Percentiles rank a stretch among this genome's conserved stretches.
These are phyloP conservation scores for Miltochrista miniata DNA, from an alignment of 2,888 invertebrate genomes.

Conservation along the genomic window DNA sequence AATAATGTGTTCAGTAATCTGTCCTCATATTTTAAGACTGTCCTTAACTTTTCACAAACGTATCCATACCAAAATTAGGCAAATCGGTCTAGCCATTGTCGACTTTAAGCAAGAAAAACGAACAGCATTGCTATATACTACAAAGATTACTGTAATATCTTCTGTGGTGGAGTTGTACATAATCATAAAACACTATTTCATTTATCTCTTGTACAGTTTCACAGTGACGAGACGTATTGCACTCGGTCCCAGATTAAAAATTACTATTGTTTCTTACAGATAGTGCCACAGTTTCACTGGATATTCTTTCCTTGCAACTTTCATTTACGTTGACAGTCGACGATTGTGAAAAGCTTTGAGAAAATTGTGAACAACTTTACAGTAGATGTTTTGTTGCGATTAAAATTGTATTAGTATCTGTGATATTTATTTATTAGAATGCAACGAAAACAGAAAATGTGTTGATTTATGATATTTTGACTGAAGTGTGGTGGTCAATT, in stretches of 20 bases:
- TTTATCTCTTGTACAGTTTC: conserved; percentile 25
- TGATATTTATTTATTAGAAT: not conserved
- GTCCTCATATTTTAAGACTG: no score
- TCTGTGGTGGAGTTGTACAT: no score
- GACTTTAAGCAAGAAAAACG: no score
- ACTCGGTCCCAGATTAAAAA: conserved; percentile 45
- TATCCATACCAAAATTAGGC: no score
- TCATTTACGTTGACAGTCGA: conserved; percentile 18
- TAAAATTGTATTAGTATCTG: not conserved
- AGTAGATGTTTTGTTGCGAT: not conserved
- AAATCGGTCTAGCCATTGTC: no score
- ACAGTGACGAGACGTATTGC: conserved; percentile 40
- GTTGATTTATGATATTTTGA: no score
- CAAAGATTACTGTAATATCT: no score
- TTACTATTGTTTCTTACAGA: conserved; percentile 35
- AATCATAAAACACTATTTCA: not conserved
- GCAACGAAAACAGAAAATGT: no score
- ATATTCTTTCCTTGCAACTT: conserved; percentile 11
- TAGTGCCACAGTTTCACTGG: conserved; percentile 12
- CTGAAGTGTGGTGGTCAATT: no score
- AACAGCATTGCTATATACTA: no score
- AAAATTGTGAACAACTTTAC: not conserved
- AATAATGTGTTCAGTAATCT: no score
- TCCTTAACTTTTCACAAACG: no score
- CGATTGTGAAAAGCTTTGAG: conserved; percentile 15